Percentiles rank a stretch among this genome's conserved stretches.
phyloP scores from a whole-genome alignment of 2,888 invertebrate species.

The Aphrophora alni region DNA sequence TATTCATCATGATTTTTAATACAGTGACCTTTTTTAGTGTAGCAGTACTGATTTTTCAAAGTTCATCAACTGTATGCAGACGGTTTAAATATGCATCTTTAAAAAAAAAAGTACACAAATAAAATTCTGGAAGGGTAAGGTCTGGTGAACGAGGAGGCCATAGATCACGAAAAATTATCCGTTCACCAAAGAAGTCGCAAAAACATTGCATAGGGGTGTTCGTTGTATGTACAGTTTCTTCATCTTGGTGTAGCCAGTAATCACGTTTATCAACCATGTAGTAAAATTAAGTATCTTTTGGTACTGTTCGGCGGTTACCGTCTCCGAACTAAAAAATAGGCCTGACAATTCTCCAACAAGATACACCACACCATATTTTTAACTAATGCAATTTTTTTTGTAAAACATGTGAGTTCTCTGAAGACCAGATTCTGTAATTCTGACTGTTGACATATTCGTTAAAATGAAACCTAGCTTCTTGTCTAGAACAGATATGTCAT shows the following conservation, averaged over 20 bases:
- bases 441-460: conserved; percentile 2
- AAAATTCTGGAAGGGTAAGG: background rate
- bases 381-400: background rate
- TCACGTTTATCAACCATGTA: conserved; percentile 13
- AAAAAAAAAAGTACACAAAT: too few relatives aligned
- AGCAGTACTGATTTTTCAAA: too few relatives aligned
- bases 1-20: too few relatives aligned
- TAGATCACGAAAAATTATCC: conserved; percentile 3
- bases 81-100: too few relatives aligned
- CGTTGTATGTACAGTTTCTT: background rate
- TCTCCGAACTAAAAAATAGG: background rate
- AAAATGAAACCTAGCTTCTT: background rate
- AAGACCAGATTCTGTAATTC: conserved; percentile 16
- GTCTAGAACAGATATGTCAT: conserved; percentile 6
- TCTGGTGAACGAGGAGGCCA: background rate
- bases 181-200: too few relatives aligned
- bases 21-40: too few relatives aligned
- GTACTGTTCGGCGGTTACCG: background rate
- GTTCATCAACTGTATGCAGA: too few relatives aligned
- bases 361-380: conserved; percentile 16
- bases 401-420: background rate
- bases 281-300: conserved; percentile 7
- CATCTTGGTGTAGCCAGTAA: conserved; percentile 9
- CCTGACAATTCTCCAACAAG: background rate
- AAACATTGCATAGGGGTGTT: background rate